phyloP scores from a whole-genome alignment of 2,113 vertebrate genomes.

The Myotis davidii region DNA sequence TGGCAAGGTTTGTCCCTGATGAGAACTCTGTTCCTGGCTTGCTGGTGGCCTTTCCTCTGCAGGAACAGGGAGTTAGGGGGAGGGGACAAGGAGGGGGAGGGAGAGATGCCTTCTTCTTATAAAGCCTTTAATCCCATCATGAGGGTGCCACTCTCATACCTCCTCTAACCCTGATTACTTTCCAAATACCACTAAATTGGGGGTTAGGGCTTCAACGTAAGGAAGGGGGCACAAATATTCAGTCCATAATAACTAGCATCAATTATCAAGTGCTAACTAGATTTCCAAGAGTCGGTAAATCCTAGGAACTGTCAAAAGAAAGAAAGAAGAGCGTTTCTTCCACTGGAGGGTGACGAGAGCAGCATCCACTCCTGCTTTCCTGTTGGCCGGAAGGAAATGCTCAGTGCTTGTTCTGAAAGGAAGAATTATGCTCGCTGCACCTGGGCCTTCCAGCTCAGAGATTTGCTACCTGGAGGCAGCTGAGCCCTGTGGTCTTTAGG shows the following conservation, averaged over 20 bases:
- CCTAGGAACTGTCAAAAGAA: not conserved
- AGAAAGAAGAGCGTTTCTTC: not conserved
- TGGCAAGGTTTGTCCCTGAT: not conserved
- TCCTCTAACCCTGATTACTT: not conserved
- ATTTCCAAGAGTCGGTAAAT: not conserved
- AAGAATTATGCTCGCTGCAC: not conserved
- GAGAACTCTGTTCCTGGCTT: not conserved
- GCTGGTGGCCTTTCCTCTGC: not conserved
- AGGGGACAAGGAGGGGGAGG: not conserved
- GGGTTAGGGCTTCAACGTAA: not conserved
- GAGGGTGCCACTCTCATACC: not conserved
- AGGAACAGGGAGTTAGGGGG: not conserved
- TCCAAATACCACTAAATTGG: not conserved
- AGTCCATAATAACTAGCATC: not conserved
- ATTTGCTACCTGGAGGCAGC: not conserved
- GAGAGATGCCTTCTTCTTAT: not conserved
- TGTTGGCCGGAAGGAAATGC: not conserved
- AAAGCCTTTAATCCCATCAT: not conserved
- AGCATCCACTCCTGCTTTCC: not conserved
- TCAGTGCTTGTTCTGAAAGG: not conserved
- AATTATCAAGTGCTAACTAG: not conserved
- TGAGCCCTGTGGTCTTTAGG: not conserved
- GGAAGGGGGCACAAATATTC: not conserved
- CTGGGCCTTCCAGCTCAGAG: constrained; percentile 2
- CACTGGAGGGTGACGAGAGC: not conserved